Percentiles rank a stretch among this genome's conserved stretches.
Evolutionary conservation across 2,888 invertebrate species (phyloP).

Genomic region (Dicyrtomina minuta): DNA sequence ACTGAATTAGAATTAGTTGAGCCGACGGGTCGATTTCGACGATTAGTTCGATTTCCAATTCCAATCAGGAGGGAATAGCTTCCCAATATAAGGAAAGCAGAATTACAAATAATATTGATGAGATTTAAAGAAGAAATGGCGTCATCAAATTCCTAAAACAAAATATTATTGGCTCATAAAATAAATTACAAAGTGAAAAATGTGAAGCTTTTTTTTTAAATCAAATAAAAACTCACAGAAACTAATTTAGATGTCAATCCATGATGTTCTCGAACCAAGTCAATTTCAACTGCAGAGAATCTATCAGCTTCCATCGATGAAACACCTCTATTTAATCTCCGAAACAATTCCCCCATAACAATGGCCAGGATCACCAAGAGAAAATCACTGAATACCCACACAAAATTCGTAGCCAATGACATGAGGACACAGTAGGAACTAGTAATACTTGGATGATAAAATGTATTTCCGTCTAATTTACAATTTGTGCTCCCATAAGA

Average conservation of each 20-base stretch:
- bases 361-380: slow-evolving; percentile 44
- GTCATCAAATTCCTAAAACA: slow-evolving; percentile 47
- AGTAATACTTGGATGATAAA: slow-evolving; percentile 42
- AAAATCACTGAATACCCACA: slow-evolving; percentile 49
- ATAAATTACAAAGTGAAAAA: too few species aligned
- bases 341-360: slow-evolving; percentile 42
- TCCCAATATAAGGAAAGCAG: slow-evolving; percentile 41
- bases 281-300: slow-evolving; percentile 46
- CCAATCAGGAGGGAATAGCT: slow-evolving; percentile 41
- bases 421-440: slow-evolving; percentile 44
- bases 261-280: slow-evolving; percentile 51
- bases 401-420: slow-evolving; percentile 42
- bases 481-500: slow-evolving; percentile 38
- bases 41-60: too few species aligned
- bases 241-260: slow-evolving; percentile 45
- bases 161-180: not conserved
- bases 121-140: slow-evolving; percentile 43
- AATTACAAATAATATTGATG: slow-evolving; percentile 43
- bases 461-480: slow-evolving; percentile 33
- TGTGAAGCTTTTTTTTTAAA: too few species aligned
- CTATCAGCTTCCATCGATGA: slow-evolving; percentile 39
- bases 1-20: slow-evolving; percentile 36
- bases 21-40: not conserved
- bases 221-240: too few species aligned
- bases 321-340: slow-evolving; percentile 41